Base-by-base conservation (phyloP, 2,113 vertebrate species). In the Tragulus kanchil region DNA sequence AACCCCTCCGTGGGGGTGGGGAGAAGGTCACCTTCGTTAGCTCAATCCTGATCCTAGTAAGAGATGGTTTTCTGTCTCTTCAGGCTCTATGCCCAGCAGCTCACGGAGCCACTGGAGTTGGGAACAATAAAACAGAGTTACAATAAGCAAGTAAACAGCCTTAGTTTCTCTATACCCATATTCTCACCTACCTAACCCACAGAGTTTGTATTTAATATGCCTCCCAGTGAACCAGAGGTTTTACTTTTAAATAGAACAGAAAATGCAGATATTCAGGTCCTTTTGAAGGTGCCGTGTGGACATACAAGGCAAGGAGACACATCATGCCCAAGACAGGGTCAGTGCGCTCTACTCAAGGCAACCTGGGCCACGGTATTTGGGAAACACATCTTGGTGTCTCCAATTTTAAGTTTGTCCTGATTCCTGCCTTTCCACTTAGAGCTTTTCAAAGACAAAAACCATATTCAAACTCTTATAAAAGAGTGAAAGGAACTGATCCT, bases 71-170 rank as follows among this genome's bases (percentile, higher is more conserved):
- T 67, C 89, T 62, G 3, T 31, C 52, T 84, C 26, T 48, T 42
- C 10, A 8, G 48, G 11, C 3, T 15, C 1, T 0, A 3, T 0
- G 42, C n/a, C 58, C 6, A 2, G 0, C 0, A 0, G 59, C 1
- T n/a, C 67, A 15, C 23, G 69, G 3, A 15, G 50, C 25, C 65
- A 0, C 3, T 9, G 56, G 86, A 6, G n/a, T 8, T 1, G 11
- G 62, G 28, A 23, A 16, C 56, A 12, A 26, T 6, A 8, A 48
- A 6, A 25, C 11, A 9, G 28, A 31, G 5, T 9, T 1, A 4
- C 42, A 26, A 0, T 2, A 12, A 19, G 14, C 0, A 1, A 8
- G 26, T 36, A 2, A 25, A 2, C 3, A 15, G 15, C 45, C 48
- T 0, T 2, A 12, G 8, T 1, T 17, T 28, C 28, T 1, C 16